These are phyloP conservation scores for Melanocharis versteri DNA, from an alignment of 2,113 vertebrate genomes.

Conservation along the genomic window DNA sequence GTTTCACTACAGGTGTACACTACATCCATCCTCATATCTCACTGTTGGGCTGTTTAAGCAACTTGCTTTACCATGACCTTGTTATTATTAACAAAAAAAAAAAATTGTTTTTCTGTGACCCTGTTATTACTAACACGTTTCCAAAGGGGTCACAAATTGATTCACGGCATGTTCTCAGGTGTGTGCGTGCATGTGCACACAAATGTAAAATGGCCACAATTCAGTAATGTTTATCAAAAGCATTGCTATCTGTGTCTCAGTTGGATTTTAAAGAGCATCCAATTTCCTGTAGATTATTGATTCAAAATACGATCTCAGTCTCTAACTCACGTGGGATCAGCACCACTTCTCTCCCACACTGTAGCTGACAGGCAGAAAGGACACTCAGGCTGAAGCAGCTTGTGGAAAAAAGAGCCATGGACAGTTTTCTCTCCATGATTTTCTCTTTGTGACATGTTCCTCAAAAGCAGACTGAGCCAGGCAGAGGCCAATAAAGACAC, in stretches of 20 bases:
- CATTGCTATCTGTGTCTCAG: neutral
- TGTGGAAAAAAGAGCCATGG: neutral
- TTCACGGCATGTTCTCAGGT: neutral
- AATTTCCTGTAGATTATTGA: neutral
- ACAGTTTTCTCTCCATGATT: neutral
- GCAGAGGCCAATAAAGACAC: neutral
- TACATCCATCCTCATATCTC: neutral
- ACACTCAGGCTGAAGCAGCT: neutral
- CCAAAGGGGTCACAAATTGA: neutral
- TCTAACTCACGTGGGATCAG: neutral
- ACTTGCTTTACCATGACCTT: neutral
- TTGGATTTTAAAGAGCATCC: neutral
- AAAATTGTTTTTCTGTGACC: neutral
- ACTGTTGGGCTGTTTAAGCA: neutral
- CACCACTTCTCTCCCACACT: neutral
- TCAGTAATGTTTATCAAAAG: neutral
- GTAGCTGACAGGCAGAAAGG: neutral
- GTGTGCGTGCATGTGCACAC: accelerated
- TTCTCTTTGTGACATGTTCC: neutral
- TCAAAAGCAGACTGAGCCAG: neutral
- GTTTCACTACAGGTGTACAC: neutral
- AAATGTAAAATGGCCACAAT: neutral
- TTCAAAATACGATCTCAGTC: neutral
- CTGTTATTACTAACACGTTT: neutral
- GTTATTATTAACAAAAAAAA: neutral